A percentile compares a stretch with the other conserved stretches of the same genome.
phyloP scores from a whole-genome alignment of 1,140 invertebrate genomes.

The Pogonomyrmex barbatus region DNA sequence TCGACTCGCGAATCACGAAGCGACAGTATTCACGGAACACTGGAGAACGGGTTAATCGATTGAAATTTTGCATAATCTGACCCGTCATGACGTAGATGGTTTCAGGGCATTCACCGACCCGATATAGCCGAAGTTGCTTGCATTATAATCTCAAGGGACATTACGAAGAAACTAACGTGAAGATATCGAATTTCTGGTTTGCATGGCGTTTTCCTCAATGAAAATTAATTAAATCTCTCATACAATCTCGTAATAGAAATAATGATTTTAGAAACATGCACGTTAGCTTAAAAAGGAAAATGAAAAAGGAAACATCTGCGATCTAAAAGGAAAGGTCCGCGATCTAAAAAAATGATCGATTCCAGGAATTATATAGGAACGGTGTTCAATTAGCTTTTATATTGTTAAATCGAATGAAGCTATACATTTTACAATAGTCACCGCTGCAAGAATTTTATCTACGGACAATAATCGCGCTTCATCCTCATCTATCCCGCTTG shows the following conservation, averaged over 20 bases:
- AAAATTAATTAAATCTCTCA: neutral
- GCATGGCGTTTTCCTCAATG: neutral
- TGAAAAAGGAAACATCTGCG: neutral
- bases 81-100: conserved; percentile 57
- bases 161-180: conserved; percentile 17
- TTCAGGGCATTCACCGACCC: conserved; percentile 56
- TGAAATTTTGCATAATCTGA: conserved; percentile 64
- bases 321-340: neutral
- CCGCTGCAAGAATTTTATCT: neutral
- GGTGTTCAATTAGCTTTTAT: neutral
- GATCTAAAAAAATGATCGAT: neutral
- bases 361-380: neutral
- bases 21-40: conserved; percentile 42
- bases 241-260: neutral
- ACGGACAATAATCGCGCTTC: conserved; percentile 9
- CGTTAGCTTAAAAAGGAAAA: neutral
- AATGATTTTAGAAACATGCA: neutral
- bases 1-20: conserved; percentile 30
- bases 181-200: conserved; percentile 43
- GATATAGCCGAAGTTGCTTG: conserved; percentile 40
- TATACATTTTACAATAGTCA: neutral
- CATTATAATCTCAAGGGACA: conserved; percentile 46
- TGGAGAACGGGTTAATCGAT: conserved; percentile 51
- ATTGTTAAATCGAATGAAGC: neutral
- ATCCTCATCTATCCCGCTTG: neutral